Conservation (phyloP, 2,797 vertebrate species). For the Crax fasciolata region DNA sequence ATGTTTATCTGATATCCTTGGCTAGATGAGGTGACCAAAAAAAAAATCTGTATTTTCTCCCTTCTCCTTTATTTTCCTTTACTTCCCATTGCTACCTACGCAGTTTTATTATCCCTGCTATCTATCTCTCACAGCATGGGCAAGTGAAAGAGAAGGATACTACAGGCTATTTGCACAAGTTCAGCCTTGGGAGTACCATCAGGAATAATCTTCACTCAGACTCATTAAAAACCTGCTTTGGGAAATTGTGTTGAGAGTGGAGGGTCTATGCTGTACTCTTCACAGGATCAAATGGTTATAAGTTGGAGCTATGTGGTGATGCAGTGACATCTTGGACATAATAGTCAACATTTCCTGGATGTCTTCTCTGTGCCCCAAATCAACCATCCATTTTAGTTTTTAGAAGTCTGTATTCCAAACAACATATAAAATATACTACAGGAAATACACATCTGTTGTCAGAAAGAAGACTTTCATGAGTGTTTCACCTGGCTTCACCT, state of each 20-base stretch:
- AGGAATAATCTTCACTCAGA: background rate
- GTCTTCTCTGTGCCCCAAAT: background rate
- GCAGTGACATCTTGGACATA: background rate
- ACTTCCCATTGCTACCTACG: background rate
- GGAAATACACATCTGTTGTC: background rate
- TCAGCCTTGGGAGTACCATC: background rate
- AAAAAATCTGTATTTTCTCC: background rate
- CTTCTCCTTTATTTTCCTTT: background rate
- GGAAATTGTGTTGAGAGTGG: background rate
- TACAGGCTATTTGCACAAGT: background rate
- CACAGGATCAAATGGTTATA: background rate
- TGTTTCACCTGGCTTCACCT: background rate
- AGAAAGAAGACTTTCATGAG: background rate
- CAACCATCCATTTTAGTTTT: background rate
- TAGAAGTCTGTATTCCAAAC: background rate
- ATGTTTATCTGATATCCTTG: background rate
- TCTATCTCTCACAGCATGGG: background rate
- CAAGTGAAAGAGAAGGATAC: background rate
- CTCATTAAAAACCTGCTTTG: background rate
- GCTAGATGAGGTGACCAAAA: background rate
- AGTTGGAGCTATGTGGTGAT: background rate
- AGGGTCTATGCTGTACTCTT: background rate
- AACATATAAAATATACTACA: background rate
- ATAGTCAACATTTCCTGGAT: background rate
- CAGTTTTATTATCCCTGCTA: background rate